Conservation (phyloP, 1,140 invertebrate species). For the Planococcus citri region DNA sequence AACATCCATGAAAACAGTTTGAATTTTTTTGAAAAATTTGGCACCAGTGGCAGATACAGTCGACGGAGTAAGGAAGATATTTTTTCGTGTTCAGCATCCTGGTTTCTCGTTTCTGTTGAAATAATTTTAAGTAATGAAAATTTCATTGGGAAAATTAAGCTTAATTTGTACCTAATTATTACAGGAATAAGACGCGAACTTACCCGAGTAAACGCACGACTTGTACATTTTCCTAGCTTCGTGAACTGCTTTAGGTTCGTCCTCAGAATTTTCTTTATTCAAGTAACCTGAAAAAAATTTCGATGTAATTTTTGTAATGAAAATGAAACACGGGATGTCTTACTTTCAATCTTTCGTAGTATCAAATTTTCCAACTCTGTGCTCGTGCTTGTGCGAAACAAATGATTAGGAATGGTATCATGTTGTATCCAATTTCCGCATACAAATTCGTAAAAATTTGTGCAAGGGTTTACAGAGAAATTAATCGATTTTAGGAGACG, state of each 20-base stretch:
- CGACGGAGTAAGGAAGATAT: background rate
- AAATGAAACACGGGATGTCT: background rate
- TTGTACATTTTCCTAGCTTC: constrained; percentile 49
- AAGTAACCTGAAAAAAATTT: constrained; percentile 25
- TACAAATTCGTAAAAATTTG: constrained; percentile 55
- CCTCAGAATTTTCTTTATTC: constrained; percentile 29
- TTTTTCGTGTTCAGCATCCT: background rate
- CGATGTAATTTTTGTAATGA: background rate
- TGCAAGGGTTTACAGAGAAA: constrained; percentile 46
- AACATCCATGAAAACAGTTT: background rate
- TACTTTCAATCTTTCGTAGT: background rate
- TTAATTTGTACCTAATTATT: no score
- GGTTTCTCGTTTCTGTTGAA: background rate
- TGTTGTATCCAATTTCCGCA: constrained; percentile 44
- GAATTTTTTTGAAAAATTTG: background rate
- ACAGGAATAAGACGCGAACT: no score
- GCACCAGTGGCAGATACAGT: background rate
- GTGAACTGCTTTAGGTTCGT: constrained; percentile 42
- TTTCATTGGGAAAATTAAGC: background rate
- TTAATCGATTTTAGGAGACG: constrained; percentile 41
- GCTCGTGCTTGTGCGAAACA: background rate
- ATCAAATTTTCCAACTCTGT: background rate
- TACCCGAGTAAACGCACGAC: constrained; percentile 43
- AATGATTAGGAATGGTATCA: constrained; percentile 24
- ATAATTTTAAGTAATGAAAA: background rate